Evolutionary conservation across 2,888 invertebrate genomes (phyloP), one percentile per base, ranked within the genome.

Genomic region (Cataglyphis livida): DNA sequence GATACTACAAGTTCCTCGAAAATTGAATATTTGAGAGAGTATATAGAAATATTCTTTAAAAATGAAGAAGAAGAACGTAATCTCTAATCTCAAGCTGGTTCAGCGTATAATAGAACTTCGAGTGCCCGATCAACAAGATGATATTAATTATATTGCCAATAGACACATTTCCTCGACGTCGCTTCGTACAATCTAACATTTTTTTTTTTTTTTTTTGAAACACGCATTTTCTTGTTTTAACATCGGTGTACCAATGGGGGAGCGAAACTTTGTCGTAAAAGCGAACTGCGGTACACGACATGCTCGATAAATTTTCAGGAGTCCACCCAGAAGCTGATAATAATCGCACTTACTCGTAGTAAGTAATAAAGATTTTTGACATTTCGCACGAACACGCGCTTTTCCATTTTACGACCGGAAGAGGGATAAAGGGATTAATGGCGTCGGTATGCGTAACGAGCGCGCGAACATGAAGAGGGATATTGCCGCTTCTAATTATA

Each of bases 231-330:
- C 44, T 12, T 9, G 15, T 44, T n/a, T 66, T 28, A 28, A 51
- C n/a, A 44, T 61, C 6, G 12, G 54, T 38, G n/a, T 25, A 18
- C 4, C 41, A 64, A 61, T 6, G 41, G 44, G 15, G 35, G 81
- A 73, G 64, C 61, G 78, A 86, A 83, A 83, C 78, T 81, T 70
- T 35, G 38, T 64, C 64, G 74, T 74, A 78, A 86, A 83, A 76
- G 28, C 28, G 62, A 62, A 21, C 54, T 28, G 28, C 25, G n/a
- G 18, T 18, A 44, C 68, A 41, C 57, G 59, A 66, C 51, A 79
- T 71, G 73, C 75, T 76, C 81, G 73, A 86, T 83, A 84, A 81
- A 75, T 84, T 70, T 73, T 21, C 32, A 35, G 18, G 5, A 66
- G 64, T 70, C 44, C 59, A 35, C 10, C 28, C 15, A 64, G 28